Conservation (phyloP, 2,797 vertebrate species). For the Hafferia zeledoni region DNA sequence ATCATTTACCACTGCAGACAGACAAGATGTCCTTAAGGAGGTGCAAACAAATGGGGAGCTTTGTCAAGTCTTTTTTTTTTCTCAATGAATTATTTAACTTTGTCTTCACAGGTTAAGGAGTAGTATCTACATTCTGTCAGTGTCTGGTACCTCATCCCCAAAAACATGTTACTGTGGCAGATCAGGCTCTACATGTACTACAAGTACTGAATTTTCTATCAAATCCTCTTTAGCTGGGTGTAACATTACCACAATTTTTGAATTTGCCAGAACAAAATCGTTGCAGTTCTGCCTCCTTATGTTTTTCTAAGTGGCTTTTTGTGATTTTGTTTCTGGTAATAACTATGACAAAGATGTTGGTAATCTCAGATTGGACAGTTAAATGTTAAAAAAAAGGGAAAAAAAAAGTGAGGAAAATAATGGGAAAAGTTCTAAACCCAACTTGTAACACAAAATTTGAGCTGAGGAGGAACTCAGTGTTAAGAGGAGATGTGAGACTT, state of each 20-base stretch:
- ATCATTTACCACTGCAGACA: background rate
- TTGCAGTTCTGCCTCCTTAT: background rate
- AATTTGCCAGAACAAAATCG: background rate
- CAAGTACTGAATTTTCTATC: background rate
- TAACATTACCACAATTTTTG: background rate
- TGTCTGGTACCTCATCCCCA: background rate
- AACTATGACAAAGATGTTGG: too few relatives aligned
- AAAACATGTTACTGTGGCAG: background rate
- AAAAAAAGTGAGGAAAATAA: background rate
- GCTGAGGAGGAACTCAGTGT: background rate
- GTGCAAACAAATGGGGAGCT: background rate
- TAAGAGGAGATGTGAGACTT: background rate
- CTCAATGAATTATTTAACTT: slow-evolving; percentile 29
- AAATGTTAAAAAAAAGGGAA: background rate
- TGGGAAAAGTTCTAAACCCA: background rate
- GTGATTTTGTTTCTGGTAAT: background rate
- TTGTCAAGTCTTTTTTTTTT: background rate
- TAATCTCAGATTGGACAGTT: too few relatives aligned
- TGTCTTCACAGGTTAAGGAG: background rate
- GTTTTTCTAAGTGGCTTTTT: background rate
- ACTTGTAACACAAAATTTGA: background rate
- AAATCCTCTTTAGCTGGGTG: background rate
- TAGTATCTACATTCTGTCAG: background rate
- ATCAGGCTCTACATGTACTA: background rate
- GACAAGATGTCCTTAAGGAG: background rate